Percentiles rank a stretch among this genome's conserved stretches.
These are phyloP conservation scores for Hirtodrosophila histrioides DNA, from an alignment of 2,888 invertebrate species.

Conservation along the genomic window DNA sequence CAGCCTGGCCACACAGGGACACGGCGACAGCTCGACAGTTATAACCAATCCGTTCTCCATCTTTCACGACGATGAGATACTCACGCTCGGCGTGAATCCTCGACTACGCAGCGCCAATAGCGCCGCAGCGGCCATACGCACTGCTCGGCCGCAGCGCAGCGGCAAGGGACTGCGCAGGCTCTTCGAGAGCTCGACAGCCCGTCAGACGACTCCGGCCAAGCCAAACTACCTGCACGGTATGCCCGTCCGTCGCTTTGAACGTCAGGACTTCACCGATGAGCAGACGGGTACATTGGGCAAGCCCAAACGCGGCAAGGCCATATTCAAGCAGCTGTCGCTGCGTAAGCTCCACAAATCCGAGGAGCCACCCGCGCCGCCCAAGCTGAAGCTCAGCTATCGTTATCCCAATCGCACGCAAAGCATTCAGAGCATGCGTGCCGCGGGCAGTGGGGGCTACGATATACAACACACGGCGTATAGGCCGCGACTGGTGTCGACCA, in stretches of 20 bases:
- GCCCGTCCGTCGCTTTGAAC: slow-evolving; percentile 81
- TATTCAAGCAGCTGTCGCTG: slow-evolving; percentile 80
- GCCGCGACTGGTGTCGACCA: slow-evolving; percentile 41
- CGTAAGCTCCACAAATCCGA: slow-evolving; percentile 63
- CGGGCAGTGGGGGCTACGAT: slow-evolving; percentile 63
- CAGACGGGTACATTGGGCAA: slow-evolving; percentile 7
- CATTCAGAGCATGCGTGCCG: slow-evolving; percentile 69
- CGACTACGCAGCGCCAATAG: slow-evolving; percentile 69
- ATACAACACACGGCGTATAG: slow-evolving; percentile 62
- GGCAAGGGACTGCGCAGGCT: slow-evolving; percentile 72
- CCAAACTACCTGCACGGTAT: slow-evolving; percentile 78
- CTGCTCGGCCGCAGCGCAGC: slow-evolving; percentile 44
- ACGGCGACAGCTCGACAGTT: slow-evolving; percentile 80
- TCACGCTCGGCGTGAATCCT: slow-evolving; percentile 75
- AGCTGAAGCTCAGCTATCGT: slow-evolving; percentile 82
- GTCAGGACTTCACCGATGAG: slow-evolving; percentile 75
- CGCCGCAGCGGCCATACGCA: slow-evolving; percentile 27
- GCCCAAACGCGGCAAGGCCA: slow-evolving; percentile 53
- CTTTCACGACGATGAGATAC: slow-evolving; percentile 81
- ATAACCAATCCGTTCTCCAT: slow-evolving; percentile 84
- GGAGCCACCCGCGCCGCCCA: slow-evolving; percentile 59
- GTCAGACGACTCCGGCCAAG: slow-evolving; percentile 21
- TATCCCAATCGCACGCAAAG: slow-evolving; percentile 83
- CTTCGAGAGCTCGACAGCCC: slow-evolving; percentile 54
- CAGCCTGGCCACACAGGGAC: slow-evolving; percentile 50